Evolutionary conservation across 2,797 vertebrate species (phyloP).

Genomic region (Artibeus lituratus): DNA sequence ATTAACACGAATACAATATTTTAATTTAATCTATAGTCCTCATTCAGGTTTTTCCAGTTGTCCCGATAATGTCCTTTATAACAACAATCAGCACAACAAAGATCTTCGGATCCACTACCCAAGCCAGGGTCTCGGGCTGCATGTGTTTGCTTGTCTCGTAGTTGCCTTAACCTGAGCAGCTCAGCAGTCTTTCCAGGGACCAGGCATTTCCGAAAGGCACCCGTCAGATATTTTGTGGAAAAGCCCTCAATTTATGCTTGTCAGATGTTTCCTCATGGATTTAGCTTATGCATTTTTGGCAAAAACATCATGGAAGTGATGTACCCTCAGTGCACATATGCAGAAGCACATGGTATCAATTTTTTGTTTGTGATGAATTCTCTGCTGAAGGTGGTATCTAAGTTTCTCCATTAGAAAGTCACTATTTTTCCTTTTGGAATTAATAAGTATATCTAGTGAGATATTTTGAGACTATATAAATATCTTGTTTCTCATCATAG

Average conservation of each 20-base stretch:
- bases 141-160: background rate
- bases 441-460: background rate
- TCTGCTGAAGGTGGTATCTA: background rate
- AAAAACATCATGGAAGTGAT: background rate
- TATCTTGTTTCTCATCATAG: background rate
- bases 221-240: background rate
- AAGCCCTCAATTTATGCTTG: background rate
- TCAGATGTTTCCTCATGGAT: background rate
- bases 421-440: background rate
- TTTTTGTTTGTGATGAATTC: background rate
- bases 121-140: background rate
- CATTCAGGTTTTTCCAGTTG: background rate
- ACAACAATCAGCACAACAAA: background rate
- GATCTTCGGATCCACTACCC: background rate
- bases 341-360: background rate
- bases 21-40: background rate
- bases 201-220: background rate
- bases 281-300: background rate
- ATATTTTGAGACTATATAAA: background rate
- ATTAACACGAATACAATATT: background rate
- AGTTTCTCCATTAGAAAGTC: background rate
- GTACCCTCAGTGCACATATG: background rate
- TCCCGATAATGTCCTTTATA: background rate
- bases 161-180: background rate
- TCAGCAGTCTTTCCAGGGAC: background rate